phyloP scores from a whole-genome alignment of 2,113 vertebrate species.

The Myrmophylax atrothorax region DNA sequence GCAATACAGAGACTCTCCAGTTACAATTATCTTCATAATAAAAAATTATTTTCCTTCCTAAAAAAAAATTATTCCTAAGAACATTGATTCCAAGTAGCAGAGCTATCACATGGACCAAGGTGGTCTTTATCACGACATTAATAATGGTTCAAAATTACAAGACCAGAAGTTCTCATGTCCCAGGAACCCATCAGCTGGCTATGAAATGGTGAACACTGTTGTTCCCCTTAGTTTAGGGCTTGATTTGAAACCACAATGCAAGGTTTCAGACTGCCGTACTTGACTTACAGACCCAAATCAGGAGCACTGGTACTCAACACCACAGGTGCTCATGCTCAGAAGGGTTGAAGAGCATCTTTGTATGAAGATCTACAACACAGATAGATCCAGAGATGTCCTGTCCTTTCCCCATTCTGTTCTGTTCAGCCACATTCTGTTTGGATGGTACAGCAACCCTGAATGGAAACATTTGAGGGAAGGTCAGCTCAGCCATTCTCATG shows the following conservation, averaged over 20 bases:
- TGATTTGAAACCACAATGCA: background rate
- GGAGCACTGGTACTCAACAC: background rate
- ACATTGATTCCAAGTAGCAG: background rate
- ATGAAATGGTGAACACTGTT: background rate
- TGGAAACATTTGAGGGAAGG: background rate
- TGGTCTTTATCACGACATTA: background rate
- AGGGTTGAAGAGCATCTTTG: background rate
- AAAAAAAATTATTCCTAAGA: background rate
- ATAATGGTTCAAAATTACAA: background rate
- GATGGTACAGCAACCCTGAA: background rate
- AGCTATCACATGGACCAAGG: background rate
- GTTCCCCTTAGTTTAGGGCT: background rate
- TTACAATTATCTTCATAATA: too few relatives aligned
- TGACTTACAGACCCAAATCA: background rate
- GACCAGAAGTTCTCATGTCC: background rate
- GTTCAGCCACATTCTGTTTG: background rate
- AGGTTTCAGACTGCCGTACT: background rate
- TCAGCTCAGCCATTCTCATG: background rate
- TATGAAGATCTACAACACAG: background rate
- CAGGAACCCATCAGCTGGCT: background rate
- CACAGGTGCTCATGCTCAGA: background rate
- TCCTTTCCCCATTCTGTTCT: background rate
- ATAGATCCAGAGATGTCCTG: background rate
- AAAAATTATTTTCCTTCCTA: background rate
- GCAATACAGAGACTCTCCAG: conserved; percentile 55